Evolutionary conservation across 2,113 vertebrate genomes (phyloP).

Genomic region (Phalacrocorax carbo): DNA sequence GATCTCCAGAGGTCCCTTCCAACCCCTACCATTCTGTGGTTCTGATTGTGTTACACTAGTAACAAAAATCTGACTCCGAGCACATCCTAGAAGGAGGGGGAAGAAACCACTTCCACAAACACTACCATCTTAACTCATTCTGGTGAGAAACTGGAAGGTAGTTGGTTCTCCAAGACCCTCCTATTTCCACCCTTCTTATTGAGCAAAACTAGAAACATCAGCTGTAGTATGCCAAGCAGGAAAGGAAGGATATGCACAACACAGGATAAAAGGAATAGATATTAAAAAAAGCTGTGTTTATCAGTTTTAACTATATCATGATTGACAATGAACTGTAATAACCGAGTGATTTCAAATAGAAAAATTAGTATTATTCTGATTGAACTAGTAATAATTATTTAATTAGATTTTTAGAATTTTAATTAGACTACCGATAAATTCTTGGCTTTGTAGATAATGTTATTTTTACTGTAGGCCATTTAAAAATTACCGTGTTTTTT

Average conservation of each 20-base stretch:
- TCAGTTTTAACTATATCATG: background rate
- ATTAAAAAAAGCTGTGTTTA: background rate
- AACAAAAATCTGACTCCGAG: background rate
- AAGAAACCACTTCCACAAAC: background rate
- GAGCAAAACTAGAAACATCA: background rate
- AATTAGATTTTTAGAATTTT: background rate
- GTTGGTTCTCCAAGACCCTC: background rate
- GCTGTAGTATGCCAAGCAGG: background rate
- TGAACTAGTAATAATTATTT: background rate
- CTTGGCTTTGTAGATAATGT: background rate
- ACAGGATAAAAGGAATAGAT: background rate
- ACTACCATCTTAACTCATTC: background rate
- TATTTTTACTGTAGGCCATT: background rate
- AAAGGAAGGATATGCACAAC: background rate
- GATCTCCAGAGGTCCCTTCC: no score
- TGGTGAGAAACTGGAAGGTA: background rate
- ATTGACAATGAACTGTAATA: background rate
- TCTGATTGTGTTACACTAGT: no score
- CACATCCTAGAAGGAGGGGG: background rate
- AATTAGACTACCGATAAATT: background rate
- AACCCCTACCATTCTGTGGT: no score
- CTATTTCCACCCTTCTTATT: background rate
- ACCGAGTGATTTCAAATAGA: background rate
- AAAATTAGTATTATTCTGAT: background rate
- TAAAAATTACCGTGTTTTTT: background rate